These are phyloP conservation scores for Scolopax bukidnonensis DNA, from an alignment of 2,797 vertebrate species.

Conservation along the genomic window DNA sequence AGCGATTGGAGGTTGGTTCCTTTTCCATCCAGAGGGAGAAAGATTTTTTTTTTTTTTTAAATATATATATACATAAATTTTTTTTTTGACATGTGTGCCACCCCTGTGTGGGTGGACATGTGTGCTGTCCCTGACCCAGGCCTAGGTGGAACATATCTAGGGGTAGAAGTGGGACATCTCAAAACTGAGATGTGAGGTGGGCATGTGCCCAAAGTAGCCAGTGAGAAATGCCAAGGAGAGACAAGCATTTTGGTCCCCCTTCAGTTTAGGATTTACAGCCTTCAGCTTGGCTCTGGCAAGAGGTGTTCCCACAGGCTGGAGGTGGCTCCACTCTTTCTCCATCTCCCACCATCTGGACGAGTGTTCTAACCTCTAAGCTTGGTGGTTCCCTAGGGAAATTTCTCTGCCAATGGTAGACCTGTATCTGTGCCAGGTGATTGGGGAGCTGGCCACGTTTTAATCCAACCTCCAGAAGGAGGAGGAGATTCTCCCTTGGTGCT, in stretches of 20 bases:
- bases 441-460: background rate
- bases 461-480: background rate
- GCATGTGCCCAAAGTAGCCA: background rate
- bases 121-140: background rate
- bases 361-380: background rate
- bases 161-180: background rate
- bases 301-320: background rate
- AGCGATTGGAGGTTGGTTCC: background rate
- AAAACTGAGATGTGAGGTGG: background rate
- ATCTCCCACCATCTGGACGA: background rate
- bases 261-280: background rate
- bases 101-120: no score
- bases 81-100: fast-evolving
- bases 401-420: background rate
- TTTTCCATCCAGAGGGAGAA: background rate
- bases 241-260: background rate
- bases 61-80: no score
- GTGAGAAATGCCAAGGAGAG: background rate
- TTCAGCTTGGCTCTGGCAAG: background rate
- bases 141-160: no score
- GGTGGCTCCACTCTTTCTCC: background rate
- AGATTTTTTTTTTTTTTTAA: no score
- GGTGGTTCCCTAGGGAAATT: background rate
- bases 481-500: background rate
- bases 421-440: background rate